Percentiles rank a stretch among this genome's conserved stretches.
Conservation (phyloP, 2,113 vertebrate genomes). For the Syrrhaptes paradoxus region DNA sequence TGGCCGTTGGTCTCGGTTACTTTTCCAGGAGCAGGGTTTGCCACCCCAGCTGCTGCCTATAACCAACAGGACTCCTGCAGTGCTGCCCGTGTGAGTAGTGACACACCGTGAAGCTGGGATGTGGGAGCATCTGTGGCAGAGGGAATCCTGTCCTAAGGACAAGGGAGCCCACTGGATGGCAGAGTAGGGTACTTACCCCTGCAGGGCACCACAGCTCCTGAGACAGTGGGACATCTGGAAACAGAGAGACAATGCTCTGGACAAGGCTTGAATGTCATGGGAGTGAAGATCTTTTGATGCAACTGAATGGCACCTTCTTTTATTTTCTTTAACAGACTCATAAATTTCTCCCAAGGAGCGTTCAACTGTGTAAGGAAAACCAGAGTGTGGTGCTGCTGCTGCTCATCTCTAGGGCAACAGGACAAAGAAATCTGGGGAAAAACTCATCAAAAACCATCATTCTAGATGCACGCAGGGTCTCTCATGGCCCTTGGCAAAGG, state of each 20-base stretch:
- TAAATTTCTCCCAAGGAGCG: not conserved
- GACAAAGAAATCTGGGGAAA: not conserved
- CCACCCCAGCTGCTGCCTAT: not conserved
- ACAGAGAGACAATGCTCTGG: not conserved
- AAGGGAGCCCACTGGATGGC: not conserved
- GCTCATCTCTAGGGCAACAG: not conserved
- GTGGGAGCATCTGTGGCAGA: not conserved
- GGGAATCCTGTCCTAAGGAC: not conserved
- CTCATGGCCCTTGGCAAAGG: not conserved
- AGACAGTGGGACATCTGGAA: not conserved
- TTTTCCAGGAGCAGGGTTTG: not conserved
- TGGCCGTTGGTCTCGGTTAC: not conserved
- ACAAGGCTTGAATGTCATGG: not conserved
- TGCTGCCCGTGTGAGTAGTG: not conserved
- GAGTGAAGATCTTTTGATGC: not conserved
- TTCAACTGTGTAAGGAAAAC: not conserved
- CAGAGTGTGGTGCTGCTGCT: not conserved
- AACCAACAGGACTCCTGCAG: not conserved
- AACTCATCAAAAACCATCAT: not conserved
- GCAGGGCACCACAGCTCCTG: not conserved
- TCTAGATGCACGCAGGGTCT: not conserved
- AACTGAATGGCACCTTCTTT: not conserved
- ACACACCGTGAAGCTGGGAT: rapidly evolving
- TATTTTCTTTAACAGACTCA: not conserved
- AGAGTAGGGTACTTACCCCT: not conserved